phyloP scores from a whole-genome alignment of 1,140 invertebrate species.

The Neomicropteryx cornuta region DNA sequence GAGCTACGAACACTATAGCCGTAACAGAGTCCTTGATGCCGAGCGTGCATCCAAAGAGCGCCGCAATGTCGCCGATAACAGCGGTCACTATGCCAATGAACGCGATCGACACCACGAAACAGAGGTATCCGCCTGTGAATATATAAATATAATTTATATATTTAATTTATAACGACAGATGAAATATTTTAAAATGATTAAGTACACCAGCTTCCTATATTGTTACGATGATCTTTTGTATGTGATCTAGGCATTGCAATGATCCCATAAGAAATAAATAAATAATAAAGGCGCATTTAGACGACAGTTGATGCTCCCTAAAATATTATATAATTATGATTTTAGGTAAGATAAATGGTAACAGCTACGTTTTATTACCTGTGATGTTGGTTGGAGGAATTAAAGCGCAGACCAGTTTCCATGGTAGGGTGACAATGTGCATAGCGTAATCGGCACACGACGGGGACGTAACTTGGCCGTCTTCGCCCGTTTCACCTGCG shows the following conservation, averaged over 20 bases:
- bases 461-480: slow-evolving; percentile 59
- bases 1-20: slow-evolving; percentile 91
- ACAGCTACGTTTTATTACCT: no score
- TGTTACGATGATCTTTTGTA: no score
- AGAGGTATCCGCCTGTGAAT: slow-evolving; percentile 73
- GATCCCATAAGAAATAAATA: no score
- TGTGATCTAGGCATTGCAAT: no score
- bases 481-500: slow-evolving; percentile 36
- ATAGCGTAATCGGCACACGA: slow-evolving; percentile 88
- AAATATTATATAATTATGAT: no score
- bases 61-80: slow-evolving; percentile 91
- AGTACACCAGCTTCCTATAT: no score
- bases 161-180: background rate
- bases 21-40: slow-evolving; percentile 94
- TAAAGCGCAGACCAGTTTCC: slow-evolving; percentile 96
- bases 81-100: slow-evolving; percentile 91
- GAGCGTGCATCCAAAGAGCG: slow-evolving; percentile 94
- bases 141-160: slow-evolving; percentile 2
- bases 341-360: no score
- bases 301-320: no score
- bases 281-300: background rate
- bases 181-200: background rate
- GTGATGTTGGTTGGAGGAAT: slow-evolving; percentile 91
- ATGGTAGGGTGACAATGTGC: slow-evolving; percentile 93
- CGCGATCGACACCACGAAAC: slow-evolving; percentile 87